Percentiles rank a stretch among this genome's conserved stretches.
Evolutionary conservation across 2,888 invertebrate species (phyloP).

Genomic region (Rhamnusium bicolor): DNA sequence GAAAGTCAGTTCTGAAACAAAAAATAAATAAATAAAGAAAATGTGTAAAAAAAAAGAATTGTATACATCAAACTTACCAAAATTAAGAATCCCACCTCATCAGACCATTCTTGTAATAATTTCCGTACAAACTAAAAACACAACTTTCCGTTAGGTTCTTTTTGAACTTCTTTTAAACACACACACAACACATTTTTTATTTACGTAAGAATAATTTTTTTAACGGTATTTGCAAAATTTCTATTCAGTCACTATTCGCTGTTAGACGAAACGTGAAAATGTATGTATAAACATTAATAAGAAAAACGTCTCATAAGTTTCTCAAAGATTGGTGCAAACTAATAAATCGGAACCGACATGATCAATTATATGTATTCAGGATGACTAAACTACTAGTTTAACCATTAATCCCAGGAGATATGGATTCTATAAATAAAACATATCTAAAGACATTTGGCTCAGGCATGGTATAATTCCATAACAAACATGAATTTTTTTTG

Average conservation of each 20-base stretch:
- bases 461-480: too few species aligned
- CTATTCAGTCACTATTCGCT: neutral
- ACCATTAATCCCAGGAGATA: too few species aligned
- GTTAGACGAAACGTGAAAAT: neutral
- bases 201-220: neutral
- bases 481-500: too few species aligned
- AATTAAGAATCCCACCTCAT: conserved; percentile 58
- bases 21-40: conserved; percentile 15
- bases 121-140: conserved; percentile 65
- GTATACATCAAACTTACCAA: conserved; percentile 58
- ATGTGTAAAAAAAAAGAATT: neutral
- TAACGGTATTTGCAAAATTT: neutral
- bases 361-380: too few species aligned
- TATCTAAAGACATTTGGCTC: too few species aligned
- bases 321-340: neutral
- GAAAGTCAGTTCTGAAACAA: conserved; percentile 40
- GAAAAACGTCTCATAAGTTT: neutral
- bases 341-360: too few species aligned
- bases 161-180: conserved; percentile 43
- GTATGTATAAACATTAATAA: neutral
- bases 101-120: conserved; percentile 63
- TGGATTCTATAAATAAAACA: too few species aligned
- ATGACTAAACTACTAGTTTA: too few species aligned
- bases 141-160: conserved; percentile 60
- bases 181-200: conserved; percentile 48